A percentile compares a stretch with the other conserved stretches of the same genome.
phyloP scores from a whole-genome alignment of 1,140 invertebrate species.

The Trialeurodes vaporariorum region DNA sequence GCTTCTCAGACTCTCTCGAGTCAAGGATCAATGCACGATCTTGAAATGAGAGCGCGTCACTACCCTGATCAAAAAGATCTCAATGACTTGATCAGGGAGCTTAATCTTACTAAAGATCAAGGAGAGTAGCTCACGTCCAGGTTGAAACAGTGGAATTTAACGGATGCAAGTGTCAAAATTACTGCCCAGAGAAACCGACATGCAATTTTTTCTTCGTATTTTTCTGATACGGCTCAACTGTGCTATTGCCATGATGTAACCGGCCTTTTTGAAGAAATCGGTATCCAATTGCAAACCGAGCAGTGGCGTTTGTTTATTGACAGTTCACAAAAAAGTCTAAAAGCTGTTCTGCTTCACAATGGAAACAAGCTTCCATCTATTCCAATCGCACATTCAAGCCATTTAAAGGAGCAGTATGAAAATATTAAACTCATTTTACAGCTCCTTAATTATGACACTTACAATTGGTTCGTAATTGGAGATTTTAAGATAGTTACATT shows the following conservation, averaged over 20 bases:
- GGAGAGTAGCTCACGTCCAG: constrained; percentile 17
- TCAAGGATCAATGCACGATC: background rate
- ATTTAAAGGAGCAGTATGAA: constrained; percentile 12
- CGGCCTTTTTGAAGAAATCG: background rate
- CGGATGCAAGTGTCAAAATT: background rate
- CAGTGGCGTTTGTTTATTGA: constrained; percentile 16
- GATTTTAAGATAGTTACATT: constrained; percentile 15
- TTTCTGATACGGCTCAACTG: background rate
- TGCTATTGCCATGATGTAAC: background rate
- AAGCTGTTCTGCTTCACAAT: too few relatives aligned
- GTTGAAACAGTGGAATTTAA: constrained; percentile 21
- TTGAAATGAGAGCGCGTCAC: background rate
- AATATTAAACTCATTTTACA: constrained; percentile 9
- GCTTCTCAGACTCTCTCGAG: too few relatives aligned
- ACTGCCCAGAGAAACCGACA: background rate
- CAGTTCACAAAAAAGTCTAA: constrained; percentile 14
- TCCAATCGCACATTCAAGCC: constrained; percentile 8
- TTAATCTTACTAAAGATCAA: background rate
- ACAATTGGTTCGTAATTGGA: constrained; percentile 12
- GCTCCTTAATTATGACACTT: background rate
- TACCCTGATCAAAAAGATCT: background rate
- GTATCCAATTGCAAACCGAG: background rate
- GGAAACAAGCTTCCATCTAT: constrained; percentile 10
- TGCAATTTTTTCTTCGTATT: background rate
- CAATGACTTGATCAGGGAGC: background rate